Conservation (phyloP, 2,797 vertebrate species). For the Brotula barbata region DNA sequence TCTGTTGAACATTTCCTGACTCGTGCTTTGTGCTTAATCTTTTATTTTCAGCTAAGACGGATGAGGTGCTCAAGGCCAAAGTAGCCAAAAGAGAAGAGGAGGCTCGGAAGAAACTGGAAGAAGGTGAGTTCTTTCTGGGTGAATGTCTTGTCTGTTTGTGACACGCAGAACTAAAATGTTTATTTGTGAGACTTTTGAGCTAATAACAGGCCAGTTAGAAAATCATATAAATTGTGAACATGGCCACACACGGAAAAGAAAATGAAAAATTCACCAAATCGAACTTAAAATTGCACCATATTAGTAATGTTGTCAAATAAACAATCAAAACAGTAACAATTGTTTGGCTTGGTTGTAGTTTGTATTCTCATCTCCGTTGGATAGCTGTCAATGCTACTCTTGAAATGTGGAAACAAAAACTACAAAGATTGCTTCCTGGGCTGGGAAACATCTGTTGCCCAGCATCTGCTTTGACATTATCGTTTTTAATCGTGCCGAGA, state of each 20-base stretch:
- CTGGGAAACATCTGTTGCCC: constrained; percentile 25
- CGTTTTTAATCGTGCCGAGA: constrained; percentile 19
- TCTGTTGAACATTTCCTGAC: neutral
- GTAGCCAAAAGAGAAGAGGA: constrained; percentile 89
- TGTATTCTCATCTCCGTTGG: constrained; percentile 10
- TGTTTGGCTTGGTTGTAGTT: neutral
- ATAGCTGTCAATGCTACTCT: constrained; percentile 11
- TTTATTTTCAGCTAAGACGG: constrained; percentile 86
- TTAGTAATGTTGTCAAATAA: constrained; percentile 3
- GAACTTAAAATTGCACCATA: neutral
- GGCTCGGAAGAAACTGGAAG: constrained; percentile 85
- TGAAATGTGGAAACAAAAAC: constrained; percentile 16
- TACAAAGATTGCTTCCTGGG: neutral
- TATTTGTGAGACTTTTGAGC: neutral
- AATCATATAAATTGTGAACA: neutral
- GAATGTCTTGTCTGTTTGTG: constrained; percentile 6
- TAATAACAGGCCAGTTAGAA: constrained; percentile 5
- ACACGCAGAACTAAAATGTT: constrained; percentile 9
- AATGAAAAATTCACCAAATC: neutral
- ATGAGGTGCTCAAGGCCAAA: constrained; percentile 91
- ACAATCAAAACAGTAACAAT: constrained; percentile 1
- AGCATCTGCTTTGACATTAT: constrained; percentile 15
- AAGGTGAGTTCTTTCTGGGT: constrained; percentile 77
- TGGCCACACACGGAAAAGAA: constrained; percentile 5
- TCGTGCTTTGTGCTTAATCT: constrained; percentile 5